A percentile compares a stretch with the other conserved stretches of the same genome.
phyloP scores from a whole-genome alignment of 2,888 invertebrate species.

The Steinernema carpocapsae region DNA sequence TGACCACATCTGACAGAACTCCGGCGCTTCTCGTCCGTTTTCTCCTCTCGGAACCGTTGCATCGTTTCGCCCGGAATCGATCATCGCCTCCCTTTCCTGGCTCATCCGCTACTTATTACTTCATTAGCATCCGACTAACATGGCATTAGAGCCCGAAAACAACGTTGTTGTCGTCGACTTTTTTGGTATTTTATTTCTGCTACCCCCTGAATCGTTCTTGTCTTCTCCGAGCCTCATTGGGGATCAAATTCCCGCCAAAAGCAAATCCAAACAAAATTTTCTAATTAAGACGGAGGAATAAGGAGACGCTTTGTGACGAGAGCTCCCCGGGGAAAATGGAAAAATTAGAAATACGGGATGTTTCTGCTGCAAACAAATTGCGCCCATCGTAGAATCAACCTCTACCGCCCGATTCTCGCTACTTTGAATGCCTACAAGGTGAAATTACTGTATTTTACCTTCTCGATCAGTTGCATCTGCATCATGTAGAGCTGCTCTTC shows the following conservation, averaged over 20 bases:
- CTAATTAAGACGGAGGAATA: conserved; percentile 1
- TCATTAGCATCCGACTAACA: background rate
- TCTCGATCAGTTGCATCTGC: conserved; percentile 96
- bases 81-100: background rate
- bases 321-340: background rate
- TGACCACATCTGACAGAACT: background rate
- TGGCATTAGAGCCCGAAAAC: background rate
- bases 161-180: conserved; percentile 7
- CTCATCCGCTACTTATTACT: background rate
- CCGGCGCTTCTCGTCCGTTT: background rate
- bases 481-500: conserved; percentile 94
- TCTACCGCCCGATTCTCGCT: background rate
- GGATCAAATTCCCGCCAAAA: background rate
- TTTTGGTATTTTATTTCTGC: conserved; percentile 26
- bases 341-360: too few species aligned
- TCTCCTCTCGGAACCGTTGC: background rate
- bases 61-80: background rate
- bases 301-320: background rate
- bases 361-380: background rate
- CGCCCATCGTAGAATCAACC: background rate
- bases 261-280: conserved; percentile 28
- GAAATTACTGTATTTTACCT: conserved; percentile 70
- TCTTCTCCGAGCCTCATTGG: too few species aligned
- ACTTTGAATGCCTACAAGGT: too few species aligned
- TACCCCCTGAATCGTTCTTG: background rate